Evolutionary conservation across 1,140 invertebrate species (phyloP).

Genomic region (Dinothrombium tinctorium): DNA sequence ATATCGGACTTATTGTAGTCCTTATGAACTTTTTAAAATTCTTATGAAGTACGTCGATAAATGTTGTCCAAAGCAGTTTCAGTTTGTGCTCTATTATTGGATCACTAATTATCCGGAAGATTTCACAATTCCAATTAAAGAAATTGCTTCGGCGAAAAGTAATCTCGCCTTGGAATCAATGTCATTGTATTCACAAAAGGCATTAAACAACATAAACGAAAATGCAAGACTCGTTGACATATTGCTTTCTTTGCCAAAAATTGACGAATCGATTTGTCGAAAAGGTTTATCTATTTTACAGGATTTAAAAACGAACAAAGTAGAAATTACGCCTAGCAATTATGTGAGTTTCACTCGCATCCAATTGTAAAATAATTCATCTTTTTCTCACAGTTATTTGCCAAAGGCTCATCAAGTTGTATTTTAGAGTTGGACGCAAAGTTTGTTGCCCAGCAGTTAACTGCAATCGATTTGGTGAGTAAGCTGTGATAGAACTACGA

Average conservation of each 20-base stretch:
- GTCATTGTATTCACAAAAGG: too few relatives aligned
- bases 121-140: neutral
- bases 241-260: constrained; percentile 3
- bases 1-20: constrained; percentile 9
- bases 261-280: constrained; percentile 8
- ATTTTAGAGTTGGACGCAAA: constrained; percentile 10
- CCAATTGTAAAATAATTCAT: too few relatives aligned
- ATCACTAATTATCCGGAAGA: constrained; percentile 13
- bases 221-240: constrained; percentile 3
- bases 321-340: neutral
- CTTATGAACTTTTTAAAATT: constrained; percentile 7
- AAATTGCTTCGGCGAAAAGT: neutral
- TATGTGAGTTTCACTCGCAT: neutral
- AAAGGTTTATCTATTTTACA: constrained; percentile 2
- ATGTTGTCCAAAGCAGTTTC: constrained; percentile 7
- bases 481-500: too few relatives aligned
- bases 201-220: too few relatives aligned
- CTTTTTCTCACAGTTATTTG: neutral
- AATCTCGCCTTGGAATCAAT: too few relatives aligned
- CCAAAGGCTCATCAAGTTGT: neutral
- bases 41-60: constrained; percentile 1
- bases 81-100: constrained; percentile 12
- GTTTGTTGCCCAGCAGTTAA: constrained; percentile 13
- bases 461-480: constrained; percentile 13
- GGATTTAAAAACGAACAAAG: too few relatives aligned